phyloP scores from a whole-genome alignment of 2,888 invertebrate genomes.

The Agriopis leucophaearia region DNA sequence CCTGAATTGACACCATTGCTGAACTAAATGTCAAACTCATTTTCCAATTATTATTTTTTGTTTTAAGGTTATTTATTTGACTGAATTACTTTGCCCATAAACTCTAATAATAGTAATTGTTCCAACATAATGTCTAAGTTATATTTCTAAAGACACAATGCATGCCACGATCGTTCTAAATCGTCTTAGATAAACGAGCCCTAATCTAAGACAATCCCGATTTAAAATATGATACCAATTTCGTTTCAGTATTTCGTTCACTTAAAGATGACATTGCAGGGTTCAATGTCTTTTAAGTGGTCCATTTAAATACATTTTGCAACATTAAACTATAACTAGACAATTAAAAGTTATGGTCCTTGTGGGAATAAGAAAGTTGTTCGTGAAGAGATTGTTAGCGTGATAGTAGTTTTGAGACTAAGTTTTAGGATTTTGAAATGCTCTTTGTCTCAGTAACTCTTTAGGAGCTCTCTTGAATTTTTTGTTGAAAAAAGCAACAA shows the following conservation, averaged over 20 bases:
- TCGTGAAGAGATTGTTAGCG: constrained; percentile 13
- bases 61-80: not conserved
- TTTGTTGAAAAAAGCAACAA: no score
- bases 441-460: not conserved
- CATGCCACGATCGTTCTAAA: not conserved
- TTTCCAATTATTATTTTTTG: no score
- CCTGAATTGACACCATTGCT: no score
- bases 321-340: constrained; percentile 40
- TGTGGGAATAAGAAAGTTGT: constrained; percentile 22
- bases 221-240: constrained; percentile 29
- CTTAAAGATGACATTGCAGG: constrained; percentile 35
- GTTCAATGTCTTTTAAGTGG: constrained; percentile 32
- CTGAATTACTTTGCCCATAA: not conserved
- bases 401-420: not conserved
- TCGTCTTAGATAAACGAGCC: constrained; percentile 14
- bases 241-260: constrained; percentile 29
- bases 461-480: not conserved
- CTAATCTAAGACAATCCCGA: constrained; percentile 18
- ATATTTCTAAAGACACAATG: not conserved
- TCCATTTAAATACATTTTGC: constrained; percentile 42
- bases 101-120: not conserved
- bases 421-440: not conserved
- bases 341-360: constrained; percentile 35
- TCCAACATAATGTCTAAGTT: not conserved
- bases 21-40: no score